Evolutionary conservation across 2,113 vertebrate species (phyloP).

Genomic region (Otus sunia): DNA sequence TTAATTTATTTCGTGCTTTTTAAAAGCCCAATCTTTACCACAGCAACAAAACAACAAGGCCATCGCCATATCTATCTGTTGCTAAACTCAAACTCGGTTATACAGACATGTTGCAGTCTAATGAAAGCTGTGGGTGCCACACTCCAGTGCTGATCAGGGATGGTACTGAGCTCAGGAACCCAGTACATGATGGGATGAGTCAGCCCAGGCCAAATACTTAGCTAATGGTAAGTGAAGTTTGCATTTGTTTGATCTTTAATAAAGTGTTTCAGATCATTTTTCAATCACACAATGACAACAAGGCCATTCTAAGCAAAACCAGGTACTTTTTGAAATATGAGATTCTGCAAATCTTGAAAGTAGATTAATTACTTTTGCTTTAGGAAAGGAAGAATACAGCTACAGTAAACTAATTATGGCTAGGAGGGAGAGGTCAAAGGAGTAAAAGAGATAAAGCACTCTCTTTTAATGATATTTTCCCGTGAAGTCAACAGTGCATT

Average conservation of each 20-base stretch:
- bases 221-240: not conserved
- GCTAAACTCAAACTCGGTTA: not conserved
- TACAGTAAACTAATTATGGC: not conserved
- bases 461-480: not conserved
- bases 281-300: not conserved
- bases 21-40: not conserved
- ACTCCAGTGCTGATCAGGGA: not conserved
- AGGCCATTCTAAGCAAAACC: not conserved
- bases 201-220: not conserved
- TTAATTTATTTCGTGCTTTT: not conserved
- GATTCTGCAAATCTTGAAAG: not conserved
- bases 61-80: not conserved
- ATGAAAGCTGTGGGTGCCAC: not conserved
- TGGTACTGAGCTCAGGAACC: not conserved
- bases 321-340: not conserved
- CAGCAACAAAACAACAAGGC: not conserved
- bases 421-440: not conserved
- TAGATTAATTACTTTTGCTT: slow-evolving; percentile 18
- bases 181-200: not conserved
- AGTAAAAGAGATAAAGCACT: not conserved
- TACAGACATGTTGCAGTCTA: not conserved
- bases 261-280: slow-evolving; percentile 16
- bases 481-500: not conserved
- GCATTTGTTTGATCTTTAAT: slow-evolving; percentile 12
- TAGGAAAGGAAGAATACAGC: not conserved